These are phyloP conservation scores for Tetranychus cinnabarinus DNA, from an alignment of 1,140 invertebrate species.

Conservation along the genomic window DNA sequence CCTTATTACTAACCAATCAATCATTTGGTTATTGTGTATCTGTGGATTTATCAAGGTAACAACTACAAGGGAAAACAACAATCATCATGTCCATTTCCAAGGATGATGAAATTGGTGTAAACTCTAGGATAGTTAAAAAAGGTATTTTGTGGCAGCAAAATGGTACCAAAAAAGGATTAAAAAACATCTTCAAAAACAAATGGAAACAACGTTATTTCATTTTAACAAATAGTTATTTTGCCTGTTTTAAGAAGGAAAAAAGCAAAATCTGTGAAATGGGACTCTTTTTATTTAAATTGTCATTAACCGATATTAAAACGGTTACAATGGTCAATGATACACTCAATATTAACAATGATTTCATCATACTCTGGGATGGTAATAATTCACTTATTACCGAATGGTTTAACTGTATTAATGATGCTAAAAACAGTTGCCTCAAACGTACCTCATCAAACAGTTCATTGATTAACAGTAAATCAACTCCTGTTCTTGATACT, in stretches of 20 bases:
- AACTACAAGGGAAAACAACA: too few relatives aligned
- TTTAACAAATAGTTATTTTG: slow-evolving; percentile 37
- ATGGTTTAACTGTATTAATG: background rate
- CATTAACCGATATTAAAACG: background rate
- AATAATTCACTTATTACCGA: background rate
- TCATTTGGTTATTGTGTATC: too few relatives aligned
- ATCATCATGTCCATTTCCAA: too few relatives aligned
- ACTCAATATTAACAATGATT: background rate
- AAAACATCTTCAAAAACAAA: slow-evolving; percentile 23
- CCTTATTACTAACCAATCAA: too few relatives aligned
- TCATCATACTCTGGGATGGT: background rate
- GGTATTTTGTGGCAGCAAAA: slow-evolving; percentile 37
- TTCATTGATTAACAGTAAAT: background rate
- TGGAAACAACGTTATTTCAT: slow-evolving; percentile 46
- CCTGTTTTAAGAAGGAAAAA: slow-evolving; percentile 36
- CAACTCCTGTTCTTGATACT: background rate
- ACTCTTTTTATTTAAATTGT: slow-evolving; percentile 40
- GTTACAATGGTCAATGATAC: slow-evolving; percentile 9
- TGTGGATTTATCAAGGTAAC: too few relatives aligned
- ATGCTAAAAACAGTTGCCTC: background rate
- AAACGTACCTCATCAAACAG: background rate
- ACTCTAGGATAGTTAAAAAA: slow-evolving; percentile 27
- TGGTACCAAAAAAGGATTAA: slow-evolving; percentile 29
- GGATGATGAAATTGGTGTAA: background rate
- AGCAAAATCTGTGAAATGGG: slow-evolving; percentile 37